Evolutionary conservation across 2,113 vertebrate species (phyloP).

Genomic region (Cynocephalus volans): DNA sequence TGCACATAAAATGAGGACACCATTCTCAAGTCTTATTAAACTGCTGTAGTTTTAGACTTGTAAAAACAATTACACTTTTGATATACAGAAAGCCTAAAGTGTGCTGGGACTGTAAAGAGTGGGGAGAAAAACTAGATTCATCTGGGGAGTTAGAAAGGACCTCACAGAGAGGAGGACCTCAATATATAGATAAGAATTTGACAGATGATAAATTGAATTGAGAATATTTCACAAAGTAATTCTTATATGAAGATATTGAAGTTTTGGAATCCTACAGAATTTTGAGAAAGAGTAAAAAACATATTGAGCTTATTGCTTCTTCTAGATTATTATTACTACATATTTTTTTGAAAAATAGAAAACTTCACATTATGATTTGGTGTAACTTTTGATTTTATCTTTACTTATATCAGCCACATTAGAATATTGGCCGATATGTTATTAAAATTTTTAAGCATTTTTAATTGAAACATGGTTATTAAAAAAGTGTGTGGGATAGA

Average conservation of each 20-base stretch:
- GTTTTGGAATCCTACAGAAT: neutral
- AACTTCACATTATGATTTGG: neutral
- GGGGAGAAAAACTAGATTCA: conserved; percentile 21
- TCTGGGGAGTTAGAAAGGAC: neutral
- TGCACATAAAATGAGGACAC: neutral
- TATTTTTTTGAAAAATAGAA: conserved; percentile 1
- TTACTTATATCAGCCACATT: neutral
- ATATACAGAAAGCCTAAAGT: neutral
- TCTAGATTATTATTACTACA: neutral
- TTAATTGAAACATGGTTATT: neutral
- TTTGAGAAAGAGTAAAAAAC: neutral
- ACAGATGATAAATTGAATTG: neutral
- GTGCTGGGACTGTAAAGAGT: neutral
- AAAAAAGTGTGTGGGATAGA: neutral
- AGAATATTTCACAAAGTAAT: neutral
- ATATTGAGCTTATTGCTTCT: neutral
- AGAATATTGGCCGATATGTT: neutral
- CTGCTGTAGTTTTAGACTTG: neutral
- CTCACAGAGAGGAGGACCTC: neutral
- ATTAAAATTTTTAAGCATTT: conserved; percentile 9
- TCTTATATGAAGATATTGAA: neutral
- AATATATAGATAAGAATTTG: neutral
- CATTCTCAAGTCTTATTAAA: neutral
- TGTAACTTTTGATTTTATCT: neutral
- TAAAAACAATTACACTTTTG: conserved; percentile 4